phyloP scores from a whole-genome alignment of 2,888 invertebrate species.

The Argynnis bischoffii region DNA sequence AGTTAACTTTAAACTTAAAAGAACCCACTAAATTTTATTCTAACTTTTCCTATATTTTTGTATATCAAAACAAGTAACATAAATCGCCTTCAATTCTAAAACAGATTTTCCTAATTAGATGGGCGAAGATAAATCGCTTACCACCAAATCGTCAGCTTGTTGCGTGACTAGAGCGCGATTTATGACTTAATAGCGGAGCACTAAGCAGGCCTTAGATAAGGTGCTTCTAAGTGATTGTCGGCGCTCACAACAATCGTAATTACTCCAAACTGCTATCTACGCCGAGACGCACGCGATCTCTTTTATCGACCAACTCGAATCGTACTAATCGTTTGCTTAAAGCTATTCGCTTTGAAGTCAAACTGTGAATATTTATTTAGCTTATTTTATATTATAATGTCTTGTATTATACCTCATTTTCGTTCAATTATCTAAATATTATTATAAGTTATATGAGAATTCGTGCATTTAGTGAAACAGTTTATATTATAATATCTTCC shows the following conservation, averaged over 20 bases:
- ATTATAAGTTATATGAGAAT: too few relatives aligned
- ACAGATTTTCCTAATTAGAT: conserved; percentile 63
- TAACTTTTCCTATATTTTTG: background rate
- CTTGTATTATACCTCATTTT: too few relatives aligned
- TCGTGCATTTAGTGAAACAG: too few relatives aligned
- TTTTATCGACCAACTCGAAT: conserved; percentile 69
- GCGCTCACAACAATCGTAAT: conserved; percentile 82
- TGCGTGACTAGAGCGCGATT: conserved; percentile 77
- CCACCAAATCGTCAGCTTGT: conserved; percentile 72
- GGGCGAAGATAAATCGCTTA: conserved; percentile 72
- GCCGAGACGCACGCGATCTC: conserved; percentile 73
- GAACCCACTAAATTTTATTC: too few relatives aligned
- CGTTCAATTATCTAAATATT: too few relatives aligned
- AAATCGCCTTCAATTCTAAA: conserved; percentile 24
- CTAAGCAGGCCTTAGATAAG: conserved; percentile 81
- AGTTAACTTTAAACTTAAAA: too few relatives aligned
- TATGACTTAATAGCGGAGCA: conserved; percentile 80
- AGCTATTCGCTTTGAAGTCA: conserved; percentile 33
- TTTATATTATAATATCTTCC: too few relatives aligned
- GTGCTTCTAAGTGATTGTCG: conserved; percentile 81
- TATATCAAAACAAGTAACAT: background rate
- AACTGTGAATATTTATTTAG: conserved; percentile 2
- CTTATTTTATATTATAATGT: too few relatives aligned
- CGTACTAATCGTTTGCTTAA: conserved; percentile 69
- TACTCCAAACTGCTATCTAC: conserved; percentile 80